Conservation (phyloP, 2,797 vertebrate species). For the Anabas testudineus region DNA sequence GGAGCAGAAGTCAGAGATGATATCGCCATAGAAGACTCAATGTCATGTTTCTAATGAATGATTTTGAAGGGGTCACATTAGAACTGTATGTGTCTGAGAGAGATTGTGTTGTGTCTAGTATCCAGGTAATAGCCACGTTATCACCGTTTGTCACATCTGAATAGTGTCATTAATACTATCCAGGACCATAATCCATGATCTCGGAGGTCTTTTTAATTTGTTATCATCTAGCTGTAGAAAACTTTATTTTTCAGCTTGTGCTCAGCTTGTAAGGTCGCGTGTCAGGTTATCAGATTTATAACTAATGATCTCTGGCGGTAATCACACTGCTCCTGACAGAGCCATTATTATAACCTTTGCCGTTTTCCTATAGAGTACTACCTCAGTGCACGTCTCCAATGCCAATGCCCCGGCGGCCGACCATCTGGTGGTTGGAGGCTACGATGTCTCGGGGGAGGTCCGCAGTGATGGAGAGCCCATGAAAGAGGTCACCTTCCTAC, state of each 20-base stretch:
- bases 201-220: conserved; percentile 28
- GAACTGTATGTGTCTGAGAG: background rate
- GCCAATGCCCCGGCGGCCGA: conserved; percentile 89
- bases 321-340: conserved; percentile 29
- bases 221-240: conserved; percentile 6
- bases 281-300: conserved; percentile 44
- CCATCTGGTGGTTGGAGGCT: conserved; percentile 93
- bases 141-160: conserved; percentile 1
- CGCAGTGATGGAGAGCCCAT: conserved; percentile 98
- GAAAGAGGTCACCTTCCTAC: conserved; percentile 97
- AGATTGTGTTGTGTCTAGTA: background rate
- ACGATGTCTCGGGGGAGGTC: conserved; percentile 95
- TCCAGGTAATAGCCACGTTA: background rate
- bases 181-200: conserved; percentile 4
- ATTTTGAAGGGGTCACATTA: background rate
- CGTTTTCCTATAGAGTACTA: conserved; percentile 82
- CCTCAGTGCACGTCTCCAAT: conserved; percentile 89
- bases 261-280: conserved; percentile 33
- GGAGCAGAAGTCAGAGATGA: background rate
- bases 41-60: conserved; percentile 10
- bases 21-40: background rate
- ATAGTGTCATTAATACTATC: background rate
- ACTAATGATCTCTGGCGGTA: conserved; percentile 42
- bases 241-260: conserved; percentile 24
- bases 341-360: conserved; percentile 42